Evolutionary conservation across 2,113 vertebrate genomes (phyloP).

Genomic region (Cairina moschata): DNA sequence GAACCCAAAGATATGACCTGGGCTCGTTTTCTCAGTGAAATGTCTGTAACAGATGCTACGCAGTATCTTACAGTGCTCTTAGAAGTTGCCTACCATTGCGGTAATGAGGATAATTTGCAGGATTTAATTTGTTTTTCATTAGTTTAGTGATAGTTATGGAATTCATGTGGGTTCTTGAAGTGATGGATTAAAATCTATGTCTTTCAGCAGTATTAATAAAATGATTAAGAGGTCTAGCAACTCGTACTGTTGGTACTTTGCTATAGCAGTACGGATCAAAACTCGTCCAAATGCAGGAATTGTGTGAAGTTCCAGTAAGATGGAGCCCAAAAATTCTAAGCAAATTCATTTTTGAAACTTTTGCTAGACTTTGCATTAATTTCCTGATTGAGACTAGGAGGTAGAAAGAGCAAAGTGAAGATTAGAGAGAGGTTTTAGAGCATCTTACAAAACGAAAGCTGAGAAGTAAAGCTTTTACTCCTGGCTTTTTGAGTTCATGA

Average conservation of each 20-base stretch:
- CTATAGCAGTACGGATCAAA: not conserved
- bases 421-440: not conserved
- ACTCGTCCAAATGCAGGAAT: not conserved
- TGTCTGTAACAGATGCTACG: not conserved
- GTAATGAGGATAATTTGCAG: not conserved
- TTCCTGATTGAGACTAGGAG: not conserved
- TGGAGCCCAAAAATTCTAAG: not conserved
- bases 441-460: not conserved
- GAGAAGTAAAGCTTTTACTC: not conserved
- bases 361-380: not conserved
- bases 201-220: not conserved
- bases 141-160: not conserved
- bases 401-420: not conserved
- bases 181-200: not conserved
- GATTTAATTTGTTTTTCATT: not conserved
- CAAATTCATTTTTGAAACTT: not conserved
- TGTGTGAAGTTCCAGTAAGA: not conserved
- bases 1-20: not conserved
- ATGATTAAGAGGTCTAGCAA: not conserved
- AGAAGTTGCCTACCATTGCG: not conserved
- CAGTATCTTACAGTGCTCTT: not conserved
- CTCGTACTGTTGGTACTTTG: not conserved
- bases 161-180: not conserved
- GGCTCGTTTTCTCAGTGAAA: not conserved
- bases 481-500: not conserved